Evolutionary conservation across 2,113 vertebrate genomes (phyloP).

Genomic region (Platichthys stellatus): DNA sequence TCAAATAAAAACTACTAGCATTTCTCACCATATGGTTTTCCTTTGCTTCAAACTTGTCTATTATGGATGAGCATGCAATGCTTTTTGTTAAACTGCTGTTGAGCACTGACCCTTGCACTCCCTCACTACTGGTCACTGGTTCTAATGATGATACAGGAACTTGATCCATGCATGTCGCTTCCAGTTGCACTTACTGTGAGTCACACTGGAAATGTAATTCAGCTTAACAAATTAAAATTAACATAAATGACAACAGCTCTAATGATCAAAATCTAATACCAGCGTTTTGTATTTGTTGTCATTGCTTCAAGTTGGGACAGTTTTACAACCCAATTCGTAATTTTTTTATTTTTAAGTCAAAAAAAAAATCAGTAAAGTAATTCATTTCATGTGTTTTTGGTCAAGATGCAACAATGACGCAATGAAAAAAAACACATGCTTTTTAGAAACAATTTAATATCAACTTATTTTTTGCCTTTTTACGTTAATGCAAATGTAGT

Average conservation of each 20-base stretch:
- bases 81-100: slow-evolving; percentile 35
- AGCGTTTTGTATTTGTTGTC: background rate
- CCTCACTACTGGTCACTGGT: slow-evolving; percentile 29
- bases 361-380: too few relatives aligned
- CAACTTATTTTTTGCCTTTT: background rate
- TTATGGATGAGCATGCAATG: slow-evolving; percentile 34
- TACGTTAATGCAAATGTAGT: background rate
- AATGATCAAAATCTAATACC: background rate
- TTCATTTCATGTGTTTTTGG: too few relatives aligned
- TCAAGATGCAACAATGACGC: background rate
- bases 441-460: background rate
- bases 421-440: background rate
- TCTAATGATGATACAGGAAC: slow-evolving; percentile 48
- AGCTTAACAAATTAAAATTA: slow-evolving; percentile 1
- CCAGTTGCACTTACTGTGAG: slow-evolving; percentile 33
- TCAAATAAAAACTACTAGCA: background rate
- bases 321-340: background rate
- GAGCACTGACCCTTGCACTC: slow-evolving; percentile 36
- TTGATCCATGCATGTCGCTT: slow-evolving; percentile 35
- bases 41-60: slow-evolving; percentile 23
- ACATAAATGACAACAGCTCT: background rate
- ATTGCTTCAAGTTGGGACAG: background rate
- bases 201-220: slow-evolving; percentile 29
- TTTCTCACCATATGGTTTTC: slow-evolving; percentile 4
- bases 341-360: background rate